Evolutionary conservation across 2,113 vertebrate genomes (phyloP), one percentile per base, ranked within the genome.

Genomic region (Actenoides hombroni): DNA sequence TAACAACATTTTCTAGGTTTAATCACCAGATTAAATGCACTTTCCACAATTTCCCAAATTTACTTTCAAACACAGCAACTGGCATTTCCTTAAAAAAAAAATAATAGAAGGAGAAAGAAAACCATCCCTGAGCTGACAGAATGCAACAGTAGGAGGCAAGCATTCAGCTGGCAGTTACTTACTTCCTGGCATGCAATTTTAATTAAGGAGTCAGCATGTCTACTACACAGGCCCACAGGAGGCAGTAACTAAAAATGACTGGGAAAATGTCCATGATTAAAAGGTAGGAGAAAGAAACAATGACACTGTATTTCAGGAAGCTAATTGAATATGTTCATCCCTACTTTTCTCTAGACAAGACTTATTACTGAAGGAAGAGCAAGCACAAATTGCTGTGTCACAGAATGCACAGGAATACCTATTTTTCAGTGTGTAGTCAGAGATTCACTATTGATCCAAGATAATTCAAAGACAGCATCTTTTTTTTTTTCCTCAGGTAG

Each of bases 181-280:
- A 88, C 97, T 97, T 98, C 97, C 95, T 98, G 97, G 96, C 95
- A 97, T 96, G 94, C 94, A 96, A 94, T 97, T 98, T 97, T 98
- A 98, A 98, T 98, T 98, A 98, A 97, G 84, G 96, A 98, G 92
- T 95, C 97, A 98, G 97, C 97, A 80, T 96, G 97, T 94, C 95
- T 97, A 91, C 93, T 95, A 59, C 86, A 97, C 16, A 92, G 96
- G 94, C 89, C 88, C 95, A 96, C 92, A 93, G 97, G 96, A 97
- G 96, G 91, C 90, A 94, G 93, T 95, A 95, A 94, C 94, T 97
- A 96, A 97, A 96, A 97, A 96, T 90, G 94, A 79, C 83, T 92
- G 75, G 65, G 68, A 96, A 94, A 91, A 92, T 14, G 49, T 94
- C 83, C 77, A 85, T 69, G 77, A 88, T 96, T 94, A 93, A 94